Conservation (phyloP, 2,797 vertebrate species). For the Stomatorhinus walkeri region DNA sequence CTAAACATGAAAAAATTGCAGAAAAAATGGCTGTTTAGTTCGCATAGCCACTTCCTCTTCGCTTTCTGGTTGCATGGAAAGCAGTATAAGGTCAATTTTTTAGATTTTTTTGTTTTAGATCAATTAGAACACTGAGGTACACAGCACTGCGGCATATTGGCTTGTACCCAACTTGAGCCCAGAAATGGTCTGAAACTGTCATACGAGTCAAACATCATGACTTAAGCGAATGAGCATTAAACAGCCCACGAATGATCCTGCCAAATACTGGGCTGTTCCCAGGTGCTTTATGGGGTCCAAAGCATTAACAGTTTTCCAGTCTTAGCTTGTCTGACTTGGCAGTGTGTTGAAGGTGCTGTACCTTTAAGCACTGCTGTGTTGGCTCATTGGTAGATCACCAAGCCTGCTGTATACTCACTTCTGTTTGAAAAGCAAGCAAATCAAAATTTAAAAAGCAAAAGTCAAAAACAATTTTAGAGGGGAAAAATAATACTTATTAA, state of each 20-base stretch:
- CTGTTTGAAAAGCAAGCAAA: neutral
- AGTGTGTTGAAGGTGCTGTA: neutral
- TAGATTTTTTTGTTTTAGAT: neutral
- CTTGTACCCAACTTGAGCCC: neutral
- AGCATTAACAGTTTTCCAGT: neutral
- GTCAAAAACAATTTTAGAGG: neutral
- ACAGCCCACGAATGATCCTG: neutral
- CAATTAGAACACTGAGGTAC: neutral
- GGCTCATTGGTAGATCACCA: neutral
- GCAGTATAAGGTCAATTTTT: neutral
- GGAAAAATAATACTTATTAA: neutral
- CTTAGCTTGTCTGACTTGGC: neutral
- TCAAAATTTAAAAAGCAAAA: neutral
- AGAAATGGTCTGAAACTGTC: neutral
- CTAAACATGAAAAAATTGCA: neutral
- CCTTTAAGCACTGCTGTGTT: neutral
- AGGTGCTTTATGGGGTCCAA: neutral
- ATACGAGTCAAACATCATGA: neutral
- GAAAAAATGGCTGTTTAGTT: neutral
- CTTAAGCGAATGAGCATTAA: neutral
- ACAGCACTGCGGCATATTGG: neutral
- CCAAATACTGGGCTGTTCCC: neutral
- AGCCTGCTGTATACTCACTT: neutral
- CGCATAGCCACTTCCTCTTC: neutral
- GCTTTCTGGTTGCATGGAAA: neutral